Conservation (phyloP, 1,140 invertebrate species). For the Dendroctonus ponderosae region DNA sequence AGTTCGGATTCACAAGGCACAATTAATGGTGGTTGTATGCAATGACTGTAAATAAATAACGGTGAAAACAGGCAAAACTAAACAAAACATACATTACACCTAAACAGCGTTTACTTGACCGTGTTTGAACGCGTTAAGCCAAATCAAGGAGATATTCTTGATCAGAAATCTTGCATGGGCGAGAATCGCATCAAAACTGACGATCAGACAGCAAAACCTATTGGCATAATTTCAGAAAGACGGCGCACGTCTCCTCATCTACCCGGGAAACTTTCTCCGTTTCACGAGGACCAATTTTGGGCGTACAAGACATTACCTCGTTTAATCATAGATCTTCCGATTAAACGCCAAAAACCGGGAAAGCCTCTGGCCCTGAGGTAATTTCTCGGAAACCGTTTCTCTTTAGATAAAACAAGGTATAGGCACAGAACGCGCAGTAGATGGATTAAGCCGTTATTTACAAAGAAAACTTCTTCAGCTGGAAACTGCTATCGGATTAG, state of each 20-base stretch:
- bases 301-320: conserved; percentile 22
- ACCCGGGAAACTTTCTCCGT: conserved; percentile 10
- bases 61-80: too few relatives aligned
- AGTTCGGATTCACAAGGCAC: background rate
- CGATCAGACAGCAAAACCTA: conserved; percentile 3
- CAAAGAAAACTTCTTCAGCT: conserved; percentile 16
- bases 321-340: conserved; percentile 27
- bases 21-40: too few relatives aligned
- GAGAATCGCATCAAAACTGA: conserved; percentile 5
- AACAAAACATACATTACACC: too few relatives aligned
- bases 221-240: conserved; percentile 15
- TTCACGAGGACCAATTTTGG: conserved; percentile 15
- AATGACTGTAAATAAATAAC: too few relatives aligned
- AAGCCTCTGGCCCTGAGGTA: conserved; percentile 20
- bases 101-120: too few relatives aligned
- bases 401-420: conserved; percentile 27
- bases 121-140: too few relatives aligned
- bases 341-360: conserved; percentile 25
- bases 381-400: conserved; percentile 23
- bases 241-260: conserved; percentile 2
- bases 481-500: conserved; percentile 14
- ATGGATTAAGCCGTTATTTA: conserved; percentile 23
- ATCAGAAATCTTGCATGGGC: conserved; percentile 8
- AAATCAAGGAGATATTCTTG: conserved; percentile 2
- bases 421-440: conserved; percentile 11